These are phyloP conservation scores for Cossypha dichroa DNA, from an alignment of 2,797 vertebrate species.

Conservation along the genomic window DNA sequence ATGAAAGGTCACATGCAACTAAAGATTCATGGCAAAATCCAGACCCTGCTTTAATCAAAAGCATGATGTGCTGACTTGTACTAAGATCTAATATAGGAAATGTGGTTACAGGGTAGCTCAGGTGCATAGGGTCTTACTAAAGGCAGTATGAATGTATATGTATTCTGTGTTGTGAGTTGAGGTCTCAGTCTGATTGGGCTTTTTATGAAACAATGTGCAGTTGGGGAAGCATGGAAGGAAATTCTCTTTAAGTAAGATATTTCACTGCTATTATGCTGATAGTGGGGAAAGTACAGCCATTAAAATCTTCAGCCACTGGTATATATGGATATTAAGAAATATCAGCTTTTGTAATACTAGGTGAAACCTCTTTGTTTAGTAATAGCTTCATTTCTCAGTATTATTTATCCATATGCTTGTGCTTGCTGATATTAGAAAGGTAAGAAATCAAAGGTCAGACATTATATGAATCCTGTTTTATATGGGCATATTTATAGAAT, in stretches of 20 bases:
- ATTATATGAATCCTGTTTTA: not conserved
- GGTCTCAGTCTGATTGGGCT: not conserved
- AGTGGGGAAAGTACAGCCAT: not conserved
- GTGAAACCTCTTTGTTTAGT: not conserved
- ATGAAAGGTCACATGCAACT: not conserved
- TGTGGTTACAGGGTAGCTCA: fast-evolving
- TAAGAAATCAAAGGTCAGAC: not conserved
- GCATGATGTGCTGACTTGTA: fast-evolving
- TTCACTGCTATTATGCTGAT: not conserved
- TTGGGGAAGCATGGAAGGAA: not conserved
- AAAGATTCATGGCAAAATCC: not conserved
- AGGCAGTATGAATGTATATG: not conserved
- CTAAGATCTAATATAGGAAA: not conserved
- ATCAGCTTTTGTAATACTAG: not conserved
- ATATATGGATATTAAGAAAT: not conserved
- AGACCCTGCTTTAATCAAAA: not conserved
- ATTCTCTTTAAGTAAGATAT: not conserved
- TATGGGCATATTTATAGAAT: not conserved
- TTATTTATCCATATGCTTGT: not conserved
- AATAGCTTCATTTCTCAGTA: not conserved
- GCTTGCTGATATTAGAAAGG: not conserved
- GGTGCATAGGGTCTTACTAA: not conserved
- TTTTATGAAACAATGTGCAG: not conserved
- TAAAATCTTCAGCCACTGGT: not conserved
- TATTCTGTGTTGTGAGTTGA: not conserved